phyloP scores from a whole-genome alignment of 2,888 invertebrate species.

The Drosophila buzzatii region DNA sequence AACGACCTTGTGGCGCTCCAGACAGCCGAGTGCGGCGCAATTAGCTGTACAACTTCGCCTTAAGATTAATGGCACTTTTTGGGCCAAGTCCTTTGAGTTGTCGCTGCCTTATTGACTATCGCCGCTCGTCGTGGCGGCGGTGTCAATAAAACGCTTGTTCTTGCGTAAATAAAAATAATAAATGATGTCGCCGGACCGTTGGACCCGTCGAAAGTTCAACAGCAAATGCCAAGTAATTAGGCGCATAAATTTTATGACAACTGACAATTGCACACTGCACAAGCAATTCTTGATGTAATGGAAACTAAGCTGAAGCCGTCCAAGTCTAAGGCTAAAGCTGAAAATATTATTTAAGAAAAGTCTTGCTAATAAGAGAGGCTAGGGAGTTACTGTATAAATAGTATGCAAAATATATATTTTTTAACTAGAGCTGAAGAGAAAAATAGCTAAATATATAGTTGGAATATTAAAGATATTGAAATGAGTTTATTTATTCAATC shows the following conservation, averaged over 20 bases:
- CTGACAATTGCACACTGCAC: slow-evolving; percentile 44
- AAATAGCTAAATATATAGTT: too few species aligned
- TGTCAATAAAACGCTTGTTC: slow-evolving; percentile 74
- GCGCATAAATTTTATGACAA: slow-evolving; percentile 71
- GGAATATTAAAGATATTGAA: too few species aligned
- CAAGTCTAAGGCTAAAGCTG: background rate
- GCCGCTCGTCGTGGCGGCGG: slow-evolving; percentile 30
- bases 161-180: slow-evolving; percentile 74
- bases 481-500: too few species aligned
- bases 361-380: too few species aligned
- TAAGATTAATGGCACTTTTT: slow-evolving; percentile 71
- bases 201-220: slow-evolving; percentile 36
- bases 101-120: slow-evolving; percentile 62
- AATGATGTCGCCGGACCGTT: slow-evolving; percentile 60
- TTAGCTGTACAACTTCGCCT: slow-evolving; percentile 76
- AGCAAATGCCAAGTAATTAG: slow-evolving; percentile 70
- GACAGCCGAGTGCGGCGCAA: slow-evolving; percentile 64
- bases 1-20: slow-evolving; percentile 60
- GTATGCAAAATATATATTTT: too few species aligned
- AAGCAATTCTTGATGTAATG: slow-evolving; percentile 7
- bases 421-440: too few species aligned
- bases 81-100: slow-evolving; percentile 57
- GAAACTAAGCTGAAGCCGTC: background rate
- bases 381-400: too few species aligned
- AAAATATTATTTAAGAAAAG: too few species aligned